These are phyloP conservation scores for Medauroidea extradentata DNA, from an alignment of 1,140 invertebrate species.

Conservation along the genomic window DNA sequence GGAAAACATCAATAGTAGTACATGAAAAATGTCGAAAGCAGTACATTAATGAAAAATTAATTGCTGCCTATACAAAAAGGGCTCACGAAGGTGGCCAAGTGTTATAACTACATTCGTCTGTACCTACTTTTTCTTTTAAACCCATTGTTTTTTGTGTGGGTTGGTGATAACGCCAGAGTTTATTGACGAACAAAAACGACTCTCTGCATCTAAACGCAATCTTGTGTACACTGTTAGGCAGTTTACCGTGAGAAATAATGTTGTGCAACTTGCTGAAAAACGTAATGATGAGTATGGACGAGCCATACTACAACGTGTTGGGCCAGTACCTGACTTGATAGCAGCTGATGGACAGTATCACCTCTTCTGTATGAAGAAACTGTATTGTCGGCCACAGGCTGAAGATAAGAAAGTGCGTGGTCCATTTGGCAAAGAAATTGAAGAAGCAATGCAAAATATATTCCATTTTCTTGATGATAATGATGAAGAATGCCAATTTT, in stretches of 20 bases:
- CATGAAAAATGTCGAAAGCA: no score
- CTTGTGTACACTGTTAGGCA: no score
- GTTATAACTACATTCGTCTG: no score
- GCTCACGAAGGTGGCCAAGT: no score
- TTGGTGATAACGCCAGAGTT: no score
- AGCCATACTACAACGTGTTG: not conserved
- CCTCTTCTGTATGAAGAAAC: not conserved
- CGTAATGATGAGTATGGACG: not conserved
- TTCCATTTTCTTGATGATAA: not conserved
- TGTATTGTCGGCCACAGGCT: not conserved
- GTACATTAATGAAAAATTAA: no score
- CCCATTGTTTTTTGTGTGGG: no score
- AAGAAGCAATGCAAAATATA: not conserved
- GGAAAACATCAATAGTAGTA: no score
- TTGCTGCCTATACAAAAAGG: no score
- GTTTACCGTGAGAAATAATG: not conserved
- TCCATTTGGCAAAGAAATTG: not conserved
- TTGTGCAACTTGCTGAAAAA: not conserved
- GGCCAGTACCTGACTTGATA: not conserved
- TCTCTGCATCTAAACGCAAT: no score
- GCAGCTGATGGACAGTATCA: not conserved
- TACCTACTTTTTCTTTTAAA: no score
- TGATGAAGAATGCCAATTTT: constrained; percentile 1
- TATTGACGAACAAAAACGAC: no score
- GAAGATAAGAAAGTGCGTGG: not conserved